Base-by-base conservation (phyloP, 1,140 invertebrate genomes). In the Drosophila willistoni region DNA sequence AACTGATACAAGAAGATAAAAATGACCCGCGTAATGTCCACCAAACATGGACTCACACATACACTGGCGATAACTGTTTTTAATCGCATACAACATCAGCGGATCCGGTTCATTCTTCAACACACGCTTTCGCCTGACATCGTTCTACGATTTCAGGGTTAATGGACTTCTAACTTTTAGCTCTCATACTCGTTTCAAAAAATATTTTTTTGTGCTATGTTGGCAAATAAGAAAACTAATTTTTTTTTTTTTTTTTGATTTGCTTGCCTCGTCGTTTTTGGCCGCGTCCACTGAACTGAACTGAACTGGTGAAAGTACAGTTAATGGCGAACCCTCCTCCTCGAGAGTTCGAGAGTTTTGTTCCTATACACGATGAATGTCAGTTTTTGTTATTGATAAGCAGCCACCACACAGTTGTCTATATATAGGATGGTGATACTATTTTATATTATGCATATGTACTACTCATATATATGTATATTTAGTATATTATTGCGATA, bases 281-380 rank as follows among this genome's bases (percentile, higher is more conserved):
- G 22, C 7, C 22, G 22, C 6, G 22, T 56, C 12, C n/a, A 29
- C 5, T 29, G 29, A 29, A 29, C 29, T 9, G 25, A 56, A 13
- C 13, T 14, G 7, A 56, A 14, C n/a, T 36, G 56, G 56, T 59
- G 33, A 59, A 59, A 59, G 56, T 59, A 59, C 56, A 39, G 56
- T 19, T 19, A 39, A 39, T 36, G 56, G 4, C 36, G 33, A 59
- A 36, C 51, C 22, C 13, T 56, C 54, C 6, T 13, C 54, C 6
- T 13, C 22, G 12, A 33, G n/a, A 13, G 6, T 14, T 57, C 22
- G 4, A 33, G 22, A 10, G 13, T 33, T 57, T 57, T 13, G 14
- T 59, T 59, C 56, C 10, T 59, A 59, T 33, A 17, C 14, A 36
- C 44, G 44, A 51, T 51, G 44, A 51, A 51, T 51, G 44, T 51